Evolutionary conservation across 2,888 invertebrate species (phyloP).

Genomic region (Pammene aurita): DNA sequence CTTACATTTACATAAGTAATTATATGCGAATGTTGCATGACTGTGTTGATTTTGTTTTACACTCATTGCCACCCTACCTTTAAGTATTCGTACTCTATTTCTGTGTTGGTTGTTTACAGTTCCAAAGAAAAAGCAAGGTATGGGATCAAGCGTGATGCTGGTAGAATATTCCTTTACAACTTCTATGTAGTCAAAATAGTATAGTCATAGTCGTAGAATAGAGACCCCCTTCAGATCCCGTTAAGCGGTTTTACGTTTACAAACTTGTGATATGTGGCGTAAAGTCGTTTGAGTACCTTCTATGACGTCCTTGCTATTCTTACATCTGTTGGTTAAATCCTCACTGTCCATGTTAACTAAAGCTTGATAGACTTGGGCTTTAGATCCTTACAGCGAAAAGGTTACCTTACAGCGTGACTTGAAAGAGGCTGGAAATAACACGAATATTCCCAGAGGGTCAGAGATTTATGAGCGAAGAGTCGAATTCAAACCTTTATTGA

Average conservation of each 20-base stretch:
- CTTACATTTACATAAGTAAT: constrained; percentile 39
- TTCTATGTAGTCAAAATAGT: constrained; percentile 77
- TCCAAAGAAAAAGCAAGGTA: constrained; percentile 90
- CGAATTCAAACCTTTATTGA: constrained; percentile 58
- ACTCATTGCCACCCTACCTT: constrained; percentile 63
- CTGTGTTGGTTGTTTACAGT: constrained; percentile 89
- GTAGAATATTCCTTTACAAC: constrained; percentile 83
- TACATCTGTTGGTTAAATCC: constrained; percentile 47
- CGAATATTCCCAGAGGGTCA: constrained; percentile 54
- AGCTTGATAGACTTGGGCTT: constrained; percentile 54
- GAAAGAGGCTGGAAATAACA: constrained; percentile 47
- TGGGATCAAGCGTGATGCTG: constrained; percentile 83
- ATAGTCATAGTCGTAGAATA: constrained; percentile 77
- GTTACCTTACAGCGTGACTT: constrained; percentile 74
- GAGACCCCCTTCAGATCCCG: constrained; percentile 53
- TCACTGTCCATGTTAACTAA: constrained; percentile 48
- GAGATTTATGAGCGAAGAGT: constrained; percentile 59
- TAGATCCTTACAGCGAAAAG: constrained; percentile 51
- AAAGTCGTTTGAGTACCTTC: constrained; percentile 52
- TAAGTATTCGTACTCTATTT: constrained; percentile 79
- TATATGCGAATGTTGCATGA: constrained; percentile 71
- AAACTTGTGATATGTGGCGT: constrained; percentile 46
- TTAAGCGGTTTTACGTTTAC: constrained; percentile 57
- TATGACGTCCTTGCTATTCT: constrained; percentile 52
- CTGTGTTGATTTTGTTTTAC: constrained; percentile 53